These are phyloP conservation scores for Lutraria lutraria DNA, from an alignment of 2,888 invertebrate species.

Conservation along the genomic window DNA sequence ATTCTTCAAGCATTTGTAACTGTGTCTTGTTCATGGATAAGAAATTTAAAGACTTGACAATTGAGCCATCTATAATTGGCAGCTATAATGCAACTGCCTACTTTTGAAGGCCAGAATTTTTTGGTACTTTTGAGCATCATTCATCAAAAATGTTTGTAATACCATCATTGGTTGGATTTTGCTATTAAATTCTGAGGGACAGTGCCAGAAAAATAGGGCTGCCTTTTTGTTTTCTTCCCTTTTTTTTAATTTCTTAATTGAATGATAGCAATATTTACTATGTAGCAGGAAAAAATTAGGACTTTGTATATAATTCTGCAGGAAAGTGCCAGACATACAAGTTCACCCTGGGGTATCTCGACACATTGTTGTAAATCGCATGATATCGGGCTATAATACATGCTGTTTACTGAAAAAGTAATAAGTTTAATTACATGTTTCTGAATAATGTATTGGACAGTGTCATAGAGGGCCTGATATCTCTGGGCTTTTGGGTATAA, in stretches of 20 bases:
- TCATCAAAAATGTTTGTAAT: too few relatives aligned
- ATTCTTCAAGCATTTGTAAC: too few relatives aligned
- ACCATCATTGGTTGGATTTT: too few relatives aligned
- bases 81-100: too few relatives aligned
- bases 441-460: not conserved
- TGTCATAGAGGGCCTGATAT: not conserved
- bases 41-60: too few relatives aligned
- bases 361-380: not conserved
- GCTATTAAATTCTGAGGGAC: too few relatives aligned
- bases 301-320: not conserved
- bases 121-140: too few relatives aligned
- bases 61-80: too few relatives aligned
- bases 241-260: not conserved
- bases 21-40: too few relatives aligned
- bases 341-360: not conserved
- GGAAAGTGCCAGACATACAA: not conserved
- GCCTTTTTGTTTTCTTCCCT: too few relatives aligned
- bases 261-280: not conserved
- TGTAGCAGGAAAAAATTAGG: not conserved
- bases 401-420: constrained; percentile 6
- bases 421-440: constrained; percentile 21
- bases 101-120: too few relatives aligned
- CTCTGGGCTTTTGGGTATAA: not conserved
- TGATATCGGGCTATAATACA: not conserved
- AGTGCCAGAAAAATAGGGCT: too few relatives aligned